These are phyloP conservation scores for Tichodroma muraria DNA, from an alignment of 2,113 vertebrate genomes.

Conservation along the genomic window DNA sequence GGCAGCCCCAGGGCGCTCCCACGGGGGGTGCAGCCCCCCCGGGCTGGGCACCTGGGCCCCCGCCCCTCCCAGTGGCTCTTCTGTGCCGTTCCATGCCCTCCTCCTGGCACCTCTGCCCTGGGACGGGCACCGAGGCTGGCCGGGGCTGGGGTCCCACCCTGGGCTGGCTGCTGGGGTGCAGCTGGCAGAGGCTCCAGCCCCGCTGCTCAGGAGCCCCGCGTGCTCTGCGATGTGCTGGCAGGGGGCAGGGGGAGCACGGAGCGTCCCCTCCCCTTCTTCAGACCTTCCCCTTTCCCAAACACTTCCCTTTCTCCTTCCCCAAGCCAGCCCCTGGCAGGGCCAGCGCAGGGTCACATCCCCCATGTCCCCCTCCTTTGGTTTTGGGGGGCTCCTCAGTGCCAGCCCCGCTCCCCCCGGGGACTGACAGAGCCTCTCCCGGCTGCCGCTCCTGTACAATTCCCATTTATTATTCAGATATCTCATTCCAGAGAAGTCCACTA, in stretches of 20 bases:
- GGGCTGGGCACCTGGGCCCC: neutral
- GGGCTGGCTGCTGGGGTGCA: neutral
- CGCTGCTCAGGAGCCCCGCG: neutral
- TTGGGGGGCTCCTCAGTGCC: neutral
- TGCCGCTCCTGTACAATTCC: neutral
- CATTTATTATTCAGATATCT: conserved; percentile 16
- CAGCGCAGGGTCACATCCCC: neutral
- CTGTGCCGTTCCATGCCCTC: neutral
- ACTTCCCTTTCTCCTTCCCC: neutral
- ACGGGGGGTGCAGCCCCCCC: neutral
- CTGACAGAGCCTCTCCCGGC: neutral
- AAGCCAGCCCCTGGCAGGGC: neutral
- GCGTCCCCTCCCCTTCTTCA: neutral
- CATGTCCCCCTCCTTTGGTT: neutral
- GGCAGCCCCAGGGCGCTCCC: neutral
- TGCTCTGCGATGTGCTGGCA: neutral
- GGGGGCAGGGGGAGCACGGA: neutral
- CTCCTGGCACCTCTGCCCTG: neutral
- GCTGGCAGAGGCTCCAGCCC: neutral
- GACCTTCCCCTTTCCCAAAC: neutral
- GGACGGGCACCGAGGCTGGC: neutral
- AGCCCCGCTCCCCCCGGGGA: neutral
- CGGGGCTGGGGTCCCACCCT: neutral
- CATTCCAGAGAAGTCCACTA: conserved; percentile 7
- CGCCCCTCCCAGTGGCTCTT: neutral